Conservation (phyloP, 2,888 invertebrate species). For the Podabrus alpinus region DNA sequence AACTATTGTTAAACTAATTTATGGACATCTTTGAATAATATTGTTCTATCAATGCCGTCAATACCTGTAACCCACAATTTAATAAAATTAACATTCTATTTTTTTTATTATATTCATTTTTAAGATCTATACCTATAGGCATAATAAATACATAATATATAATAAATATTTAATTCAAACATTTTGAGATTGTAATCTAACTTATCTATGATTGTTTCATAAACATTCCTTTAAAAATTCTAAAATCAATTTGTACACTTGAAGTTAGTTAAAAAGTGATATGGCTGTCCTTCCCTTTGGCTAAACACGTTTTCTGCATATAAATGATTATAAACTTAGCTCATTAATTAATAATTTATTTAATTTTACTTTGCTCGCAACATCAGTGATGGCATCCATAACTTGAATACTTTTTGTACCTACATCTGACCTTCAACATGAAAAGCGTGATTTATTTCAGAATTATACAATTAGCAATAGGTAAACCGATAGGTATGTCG, state of each 20-base stretch:
- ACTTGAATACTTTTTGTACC: neutral
- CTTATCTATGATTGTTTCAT: neutral
- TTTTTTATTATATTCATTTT: neutral
- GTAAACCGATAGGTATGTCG: neutral
- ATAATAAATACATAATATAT: neutral
- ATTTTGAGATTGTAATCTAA: neutral
- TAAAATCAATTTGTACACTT: neutral
- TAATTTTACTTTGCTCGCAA: conserved; percentile 10
- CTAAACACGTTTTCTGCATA: conserved; percentile 17
- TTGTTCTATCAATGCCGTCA: neutral
- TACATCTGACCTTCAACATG: neutral
- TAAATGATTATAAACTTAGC: conserved; percentile 6
- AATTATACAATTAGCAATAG: neutral
- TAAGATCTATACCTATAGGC: neutral
- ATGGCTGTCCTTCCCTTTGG: conserved; percentile 20
- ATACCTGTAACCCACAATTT: neutral
- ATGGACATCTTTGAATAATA: neutral
- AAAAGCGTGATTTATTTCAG: neutral
- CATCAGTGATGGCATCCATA: neutral
- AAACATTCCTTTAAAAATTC: neutral
- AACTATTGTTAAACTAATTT: neutral
- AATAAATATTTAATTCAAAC: neutral
- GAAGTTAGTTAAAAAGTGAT: conserved; percentile 7
- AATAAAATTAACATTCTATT: neutral
- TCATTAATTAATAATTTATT: conserved; percentile 19